Evolutionary conservation across 2,888 invertebrate species (phyloP), one percentile per base, ranked within the genome.

Genomic region (Tachina lurida): DNA sequence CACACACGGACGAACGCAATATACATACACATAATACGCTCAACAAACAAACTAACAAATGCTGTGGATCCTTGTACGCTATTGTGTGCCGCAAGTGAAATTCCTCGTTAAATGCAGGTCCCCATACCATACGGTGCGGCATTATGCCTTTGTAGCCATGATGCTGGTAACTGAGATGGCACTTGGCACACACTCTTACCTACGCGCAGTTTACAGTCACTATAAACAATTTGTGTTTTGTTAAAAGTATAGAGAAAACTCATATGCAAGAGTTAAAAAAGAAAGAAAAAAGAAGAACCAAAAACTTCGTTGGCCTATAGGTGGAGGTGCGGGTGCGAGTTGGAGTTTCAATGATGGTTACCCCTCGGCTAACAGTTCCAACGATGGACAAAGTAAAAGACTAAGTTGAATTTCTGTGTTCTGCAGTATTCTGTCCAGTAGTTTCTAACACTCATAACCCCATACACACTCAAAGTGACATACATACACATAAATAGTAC

Each of bases 1-100:
- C 88, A 67, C 89, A 89, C 89, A 90, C 88, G 13, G 73, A 84
- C 87, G n/a, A 45, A 74, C 41, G 56, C 9, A 19, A 74, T 49
- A 41, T n/a, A n/a, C n/a, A n/a, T n/a, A n/a, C n/a, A n/a, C n/a
- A n/a, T 49, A 67, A 78, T 74, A 52, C 63, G 63, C 49, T 41
- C 22, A 79, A 80, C 84, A 63, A 76, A 70, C 79, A 78, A 60
- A 58, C 63, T 39, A 54, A 81, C 67, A 70, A 81, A 75, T 68
- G 62, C 39, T 78, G 17, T 41, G 13, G 74, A 77, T 84, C 79
- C 86, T 86, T 83, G 54, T 86, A 58, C 86, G 86, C 83, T 83
- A 74, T 86, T 83, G 73, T 86, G 73, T 86, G 86, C 86, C 86
- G 86, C 86, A 86, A 86, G 86, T 86, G 86, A 86, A 86, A 86